Evolutionary conservation across 2,113 vertebrate species (phyloP), one percentile per base, ranked within the genome.

Genomic region (Cyprinodon variegatus): DNA sequence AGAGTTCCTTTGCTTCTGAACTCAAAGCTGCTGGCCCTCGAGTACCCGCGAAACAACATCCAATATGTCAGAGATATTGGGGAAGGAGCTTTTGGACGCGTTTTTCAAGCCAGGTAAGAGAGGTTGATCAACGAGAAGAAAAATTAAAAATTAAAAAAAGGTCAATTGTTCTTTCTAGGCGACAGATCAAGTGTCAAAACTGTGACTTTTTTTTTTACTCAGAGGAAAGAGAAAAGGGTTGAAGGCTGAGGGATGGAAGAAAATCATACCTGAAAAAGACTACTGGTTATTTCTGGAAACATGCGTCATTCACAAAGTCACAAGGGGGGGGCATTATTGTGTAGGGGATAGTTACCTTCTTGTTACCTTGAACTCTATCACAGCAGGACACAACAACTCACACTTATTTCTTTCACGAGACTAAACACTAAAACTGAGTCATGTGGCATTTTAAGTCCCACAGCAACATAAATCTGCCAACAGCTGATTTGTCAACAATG

Each of bases 51-150:
- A 36, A 99, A 99, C 86, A 99, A 99, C 79, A 99, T 99, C 71
- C 96, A 99, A 71, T 99, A 99, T 0, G 98, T 99, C 43, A 93
- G 96, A 82, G 98, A 99, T 89, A 99, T 99, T 1, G 98, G 98
- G 68, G 98, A 99, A 82, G 98, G 98, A 64, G 98, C 98, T 22
- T 99, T 99, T 65, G 98, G 98, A 71, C 94, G 98, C 39, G 98
- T 99, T 83, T 99, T 99, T 86, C 98, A 99, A 93, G 98, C 98
- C 79, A 97, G 98, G 98, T 99, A 74, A 93, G 89, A 22, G 15
- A 12, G 37, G 12, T 64, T 53, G 53, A 57, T 57, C 20, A n/a
- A 57, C 5, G 17, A 36, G 14, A 53, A 17, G 72, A 2, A 15
- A 14, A 40, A 29, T 29, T 1, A 29, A 29, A 29, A 29, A 29